Percentiles rank a stretch among this genome's conserved stretches.
These are phyloP conservation scores for Nannospalax galili DNA, from an alignment of 2,113 vertebrate genomes.

Conservation along the genomic window DNA sequence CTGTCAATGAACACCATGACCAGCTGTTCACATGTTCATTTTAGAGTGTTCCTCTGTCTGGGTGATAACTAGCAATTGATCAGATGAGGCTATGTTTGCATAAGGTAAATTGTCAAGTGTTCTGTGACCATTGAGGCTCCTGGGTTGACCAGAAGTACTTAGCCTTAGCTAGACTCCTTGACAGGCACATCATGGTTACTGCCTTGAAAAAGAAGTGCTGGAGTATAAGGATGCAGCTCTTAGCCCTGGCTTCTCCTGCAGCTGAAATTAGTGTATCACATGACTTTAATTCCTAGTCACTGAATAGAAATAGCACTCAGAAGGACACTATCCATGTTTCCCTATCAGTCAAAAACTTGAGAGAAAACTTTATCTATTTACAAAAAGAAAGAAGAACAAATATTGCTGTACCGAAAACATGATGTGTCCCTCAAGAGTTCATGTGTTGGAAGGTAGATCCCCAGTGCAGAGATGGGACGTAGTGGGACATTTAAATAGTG, in stretches of 20 bases:
- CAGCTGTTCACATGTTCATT: neutral
- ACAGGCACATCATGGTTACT: neutral
- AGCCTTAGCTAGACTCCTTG: neutral
- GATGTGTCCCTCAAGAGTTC: neutral
- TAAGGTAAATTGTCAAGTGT: neutral
- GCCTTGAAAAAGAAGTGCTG: conserved; percentile 63
- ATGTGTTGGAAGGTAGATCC: neutral
- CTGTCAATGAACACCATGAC: accelerated
- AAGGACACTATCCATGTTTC: neutral
- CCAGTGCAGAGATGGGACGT: too few relatives aligned
- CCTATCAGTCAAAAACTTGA: neutral
- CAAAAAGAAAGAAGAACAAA: neutral
- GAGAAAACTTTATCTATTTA: neutral
- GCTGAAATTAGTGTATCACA: conserved; percentile 46
- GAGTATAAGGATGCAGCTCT: conserved; percentile 46
- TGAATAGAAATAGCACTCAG: conserved; percentile 30
- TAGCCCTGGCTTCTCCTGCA: neutral
- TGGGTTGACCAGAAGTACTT: neutral
- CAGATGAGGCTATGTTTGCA: neutral
- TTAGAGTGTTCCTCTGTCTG: neutral
- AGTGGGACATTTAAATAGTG: too few relatives aligned
- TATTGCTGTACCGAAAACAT: neutral
- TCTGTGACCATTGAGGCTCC: neutral
- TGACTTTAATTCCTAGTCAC: neutral
- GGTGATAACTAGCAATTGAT: neutral